phyloP scores from a whole-genome alignment of 2,888 invertebrate genomes.

The Aproaerema taeniolella region DNA sequence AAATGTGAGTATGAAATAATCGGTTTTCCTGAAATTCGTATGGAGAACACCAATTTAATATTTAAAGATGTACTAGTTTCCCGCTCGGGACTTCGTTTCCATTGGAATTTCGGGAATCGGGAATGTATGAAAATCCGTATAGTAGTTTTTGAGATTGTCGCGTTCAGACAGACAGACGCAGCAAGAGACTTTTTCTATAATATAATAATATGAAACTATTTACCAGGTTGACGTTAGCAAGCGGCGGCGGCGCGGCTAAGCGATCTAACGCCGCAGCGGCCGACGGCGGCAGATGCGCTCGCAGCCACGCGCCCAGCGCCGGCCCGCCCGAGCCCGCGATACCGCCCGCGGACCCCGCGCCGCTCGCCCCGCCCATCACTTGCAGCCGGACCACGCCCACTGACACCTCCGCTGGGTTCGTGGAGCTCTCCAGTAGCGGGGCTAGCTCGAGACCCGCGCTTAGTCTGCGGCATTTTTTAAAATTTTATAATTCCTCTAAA shows the following conservation, averaged over 20 bases:
- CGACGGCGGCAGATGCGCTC: constrained; percentile 48
- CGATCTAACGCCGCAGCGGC: constrained; percentile 51
- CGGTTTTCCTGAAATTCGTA: too few relatives aligned
- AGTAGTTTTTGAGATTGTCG: too few relatives aligned
- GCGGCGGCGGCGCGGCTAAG: constrained; percentile 47
- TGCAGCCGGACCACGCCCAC: constrained; percentile 46
- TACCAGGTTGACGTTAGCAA: constrained; percentile 47
- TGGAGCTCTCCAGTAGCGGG: constrained; percentile 37
- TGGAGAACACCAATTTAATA: too few relatives aligned
- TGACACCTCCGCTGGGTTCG: constrained; percentile 39
- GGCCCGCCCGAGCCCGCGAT: constrained; percentile 39
- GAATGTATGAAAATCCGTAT: too few relatives aligned
- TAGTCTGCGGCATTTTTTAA: constrained; percentile 35
- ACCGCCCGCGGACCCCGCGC: constrained; percentile 27
- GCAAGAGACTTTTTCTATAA: too few relatives aligned
- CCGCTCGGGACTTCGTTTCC: too few relatives aligned
- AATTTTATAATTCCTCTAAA: too few relatives aligned
- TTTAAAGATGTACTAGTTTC: too few relatives aligned
- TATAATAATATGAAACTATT: too few relatives aligned
- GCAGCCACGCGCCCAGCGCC: constrained; percentile 55
- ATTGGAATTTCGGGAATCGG: too few relatives aligned
- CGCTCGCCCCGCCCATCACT: constrained; percentile 45
- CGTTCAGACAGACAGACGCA: too few relatives aligned
- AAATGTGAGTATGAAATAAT: too few relatives aligned
- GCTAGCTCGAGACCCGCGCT: constrained; percentile 59